Percentiles rank a stretch among this genome's conserved stretches.
phyloP scores from a whole-genome alignment of 2,888 invertebrate species.

The Pristionchus maxplancki region DNA sequence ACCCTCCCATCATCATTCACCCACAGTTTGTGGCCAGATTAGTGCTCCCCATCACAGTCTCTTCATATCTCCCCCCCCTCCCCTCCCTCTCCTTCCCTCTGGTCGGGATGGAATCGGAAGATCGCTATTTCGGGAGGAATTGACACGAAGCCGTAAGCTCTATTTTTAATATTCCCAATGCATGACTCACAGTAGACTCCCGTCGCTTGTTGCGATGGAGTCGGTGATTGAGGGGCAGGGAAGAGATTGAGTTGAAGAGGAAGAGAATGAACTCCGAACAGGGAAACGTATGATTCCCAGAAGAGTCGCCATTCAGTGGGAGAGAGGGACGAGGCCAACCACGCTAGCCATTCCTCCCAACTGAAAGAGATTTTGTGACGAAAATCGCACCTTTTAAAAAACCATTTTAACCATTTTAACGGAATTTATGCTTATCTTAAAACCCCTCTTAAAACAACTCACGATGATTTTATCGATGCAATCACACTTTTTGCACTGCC shows the following conservation, averaged over 20 bases:
- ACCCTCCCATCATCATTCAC: neutral
- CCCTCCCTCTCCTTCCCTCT: neutral
- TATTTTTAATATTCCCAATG: neutral
- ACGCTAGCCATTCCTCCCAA: conserved; percentile 27
- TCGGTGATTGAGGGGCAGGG: neutral
- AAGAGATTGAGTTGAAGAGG: conserved; percentile 13
- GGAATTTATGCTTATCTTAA: too few relatives aligned
- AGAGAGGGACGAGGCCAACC: neutral
- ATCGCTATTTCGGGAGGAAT: too few relatives aligned
- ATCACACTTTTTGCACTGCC: neutral
- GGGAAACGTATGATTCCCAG: conserved; percentile 32
- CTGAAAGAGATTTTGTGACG: too few relatives aligned
- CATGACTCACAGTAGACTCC: neutral
- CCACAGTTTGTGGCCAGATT: neutral
- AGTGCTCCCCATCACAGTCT: neutral
- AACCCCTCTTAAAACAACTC: neutral
- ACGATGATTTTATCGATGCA: neutral
- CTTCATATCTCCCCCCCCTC: too few relatives aligned
- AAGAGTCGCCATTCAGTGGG: neutral
- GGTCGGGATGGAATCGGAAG: neutral
- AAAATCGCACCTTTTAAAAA: too few relatives aligned
- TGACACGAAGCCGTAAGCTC: neutral
- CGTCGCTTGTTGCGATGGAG: neutral
- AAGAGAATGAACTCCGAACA: conserved; percentile 21
- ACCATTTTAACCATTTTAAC: too few relatives aligned